Conservation (phyloP, 2,797 vertebrate genomes). For the Menidia menidia region DNA sequence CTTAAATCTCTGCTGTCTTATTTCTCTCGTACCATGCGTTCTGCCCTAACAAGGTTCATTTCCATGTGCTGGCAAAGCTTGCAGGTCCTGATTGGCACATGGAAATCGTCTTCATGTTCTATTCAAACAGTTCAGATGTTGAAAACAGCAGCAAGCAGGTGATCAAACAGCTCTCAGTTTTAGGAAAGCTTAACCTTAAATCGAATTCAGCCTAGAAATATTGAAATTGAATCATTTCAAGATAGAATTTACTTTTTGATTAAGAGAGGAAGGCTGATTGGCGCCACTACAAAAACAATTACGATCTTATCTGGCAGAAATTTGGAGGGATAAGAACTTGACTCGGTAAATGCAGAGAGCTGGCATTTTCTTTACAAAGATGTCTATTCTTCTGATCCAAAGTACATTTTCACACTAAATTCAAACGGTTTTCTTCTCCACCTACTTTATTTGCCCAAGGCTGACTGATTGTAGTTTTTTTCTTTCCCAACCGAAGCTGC, state of each 20-base stretch:
- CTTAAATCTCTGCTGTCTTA: too few relatives aligned
- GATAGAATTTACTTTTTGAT: neutral
- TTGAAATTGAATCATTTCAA: neutral
- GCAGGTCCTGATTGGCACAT: too few relatives aligned
- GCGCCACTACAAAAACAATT: neutral
- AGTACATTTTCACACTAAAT: constrained; percentile 1
- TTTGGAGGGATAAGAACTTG: neutral
- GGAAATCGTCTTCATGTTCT: too few relatives aligned
- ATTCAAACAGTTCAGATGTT: too few relatives aligned
- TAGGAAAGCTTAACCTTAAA: neutral
- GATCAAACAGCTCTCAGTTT: neutral
- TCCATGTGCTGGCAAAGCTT: too few relatives aligned
- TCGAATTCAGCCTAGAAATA: neutral
- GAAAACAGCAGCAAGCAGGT: too few relatives aligned
- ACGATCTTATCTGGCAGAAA: neutral
- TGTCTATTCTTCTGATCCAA: neutral
- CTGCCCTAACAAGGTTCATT: too few relatives aligned
- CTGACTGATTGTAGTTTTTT: constrained; percentile 8
- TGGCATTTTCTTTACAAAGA: constrained; percentile 1
- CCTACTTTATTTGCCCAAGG: neutral
- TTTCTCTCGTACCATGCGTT: too few relatives aligned
- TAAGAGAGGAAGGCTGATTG: neutral
- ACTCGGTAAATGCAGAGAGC: neutral
- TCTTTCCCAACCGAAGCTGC: neutral
- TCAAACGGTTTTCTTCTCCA: neutral